Evolutionary conservation across 2,888 invertebrate species (phyloP), one percentile per base, ranked within the genome.

Genomic region (Chymomyza caudatula): DNA sequence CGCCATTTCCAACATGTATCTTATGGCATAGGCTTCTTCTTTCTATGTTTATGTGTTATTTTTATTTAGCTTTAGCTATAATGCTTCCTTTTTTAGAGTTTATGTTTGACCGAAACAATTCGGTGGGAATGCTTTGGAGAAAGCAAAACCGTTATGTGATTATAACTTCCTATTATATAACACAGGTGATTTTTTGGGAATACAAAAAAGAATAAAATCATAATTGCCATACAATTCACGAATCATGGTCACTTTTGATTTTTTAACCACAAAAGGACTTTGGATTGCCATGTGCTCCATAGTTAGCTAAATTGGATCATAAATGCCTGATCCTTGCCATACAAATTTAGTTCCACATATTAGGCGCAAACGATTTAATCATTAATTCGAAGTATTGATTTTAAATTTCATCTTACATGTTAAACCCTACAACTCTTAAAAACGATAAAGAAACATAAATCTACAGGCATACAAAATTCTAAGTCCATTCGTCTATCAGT

Each of bases 401-500:
- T 59, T 60, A 60, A 71, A 65, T 56, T 63, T 61, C 67, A 64
- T 69, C 82, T 80, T 84, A 86, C 67, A 85, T 64, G 60, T 84
- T 52, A 78, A 68, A 78, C 63, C 73, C 82, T 86, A 81, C 13
- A 69, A 73, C 64, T 71, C 73, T 81, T 37, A 81, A 78, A 68
- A 86, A 85, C 81, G 76, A 73, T 78, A 73, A 86, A 81, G 76
- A 73, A 81, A 83, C 74, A 80, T 81, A 84, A 81, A 73, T 74
- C 82, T 78, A 87, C 71, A 84, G 77, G 83, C 81, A 87, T 85
- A 86, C 76, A 88, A 86, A 86, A 77, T 71, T 85, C 82, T 85
- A 88, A 87, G 87, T 88, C 87, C 85, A 80, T 88, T 87, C 76
- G 74, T 86, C 83, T 84, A 84, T 87, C 82, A 85, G 86, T 86